Base-by-base conservation (phyloP, 1,140 invertebrate species). In the Thaumatotibia leucotreta region DNA sequence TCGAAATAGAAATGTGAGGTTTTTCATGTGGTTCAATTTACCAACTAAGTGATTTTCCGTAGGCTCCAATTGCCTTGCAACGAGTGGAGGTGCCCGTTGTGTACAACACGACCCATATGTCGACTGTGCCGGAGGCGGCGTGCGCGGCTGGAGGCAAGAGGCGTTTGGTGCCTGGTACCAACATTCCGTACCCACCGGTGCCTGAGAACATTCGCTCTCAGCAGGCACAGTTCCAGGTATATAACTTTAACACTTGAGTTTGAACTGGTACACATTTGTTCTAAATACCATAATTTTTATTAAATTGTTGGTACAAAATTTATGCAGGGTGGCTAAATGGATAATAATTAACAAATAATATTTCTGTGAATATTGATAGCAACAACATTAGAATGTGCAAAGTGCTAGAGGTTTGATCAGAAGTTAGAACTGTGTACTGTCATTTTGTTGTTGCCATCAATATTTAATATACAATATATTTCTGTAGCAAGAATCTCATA, bases 51-150 rank as follows among this genome's bases (percentile, higher is more conserved):
- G 52, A 67, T 72, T 66, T 58, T 66, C 64, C 8, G 1, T 66
- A 91, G 86, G 86, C 82, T 67, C 88, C 88, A 58, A 80, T 88
- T 71, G 86, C 86, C 32, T 70, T 91, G 76, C 88, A 91, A 83
- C 81, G 85, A 76, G 85, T 84, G 77, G 88, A 91, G 33, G 73
- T 79, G 2, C 88, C 88, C 14, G 64, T 65, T 3, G 86, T 89
- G 63, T 90, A 90, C 73, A 90, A 80, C 68, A 83, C 86, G 1
- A 54, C 77, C 54, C 86, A 88, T 9, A 70, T 89, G 63, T 86
- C 88, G 4, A 86, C 84, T 24, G 88, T 89, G 27, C 70, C 75
- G 10, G 82, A 88, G 33, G 73, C 75, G 1, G 73, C 82, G 4
- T 83, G 84, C 66, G 58, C 84, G 4, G 73, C 84, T 24, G 67